phyloP scores from a whole-genome alignment of 2,113 vertebrate species.

The Sus scrofa region T2T-Sscrofa CM000818.6:70020501-70021000 shows the following conservation, averaged over 20 bases:
- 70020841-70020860: constrained; percentile 3
- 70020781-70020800: background rate
- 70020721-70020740: background rate
- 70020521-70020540: background rate
- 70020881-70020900: background rate
- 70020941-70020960: background rate
- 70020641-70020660: background rate
- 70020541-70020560: background rate
- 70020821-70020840: constrained; percentile 50
- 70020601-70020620: background rate
- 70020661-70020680: background rate
- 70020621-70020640: background rate
- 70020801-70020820: background rate
- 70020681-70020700: background rate
- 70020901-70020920: constrained; percentile 33
- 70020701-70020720: background rate
- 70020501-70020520: constrained; percentile 14
- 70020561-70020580: background rate
- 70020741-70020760: background rate
- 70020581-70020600: background rate
- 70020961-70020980: background rate
- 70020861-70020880: background rate
- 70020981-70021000: constrained; percentile 17
- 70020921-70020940: constrained; percentile 23
- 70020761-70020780: background rate